phyloP scores from a whole-genome alignment of 1,140 invertebrate genomes.

The Sarcophaga bullata region DNA sequence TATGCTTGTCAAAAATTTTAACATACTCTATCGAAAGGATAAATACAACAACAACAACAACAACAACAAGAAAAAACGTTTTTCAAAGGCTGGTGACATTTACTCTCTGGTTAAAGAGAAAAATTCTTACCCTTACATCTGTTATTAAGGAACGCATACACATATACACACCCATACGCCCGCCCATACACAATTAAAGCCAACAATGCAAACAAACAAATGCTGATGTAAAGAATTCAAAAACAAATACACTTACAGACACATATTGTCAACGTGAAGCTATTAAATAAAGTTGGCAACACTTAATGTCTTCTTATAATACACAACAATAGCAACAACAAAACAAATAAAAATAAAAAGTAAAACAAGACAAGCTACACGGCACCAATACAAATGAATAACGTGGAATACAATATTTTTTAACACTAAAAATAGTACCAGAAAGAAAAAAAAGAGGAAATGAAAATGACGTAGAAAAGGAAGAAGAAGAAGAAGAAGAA shows the following conservation, averaged over 20 bases:
- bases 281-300: constrained; percentile 65
- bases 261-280: constrained; percentile 60
- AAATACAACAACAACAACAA: too few species aligned
- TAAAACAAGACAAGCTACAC: not conserved
- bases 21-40: too few species aligned
- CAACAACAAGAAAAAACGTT: too few species aligned
- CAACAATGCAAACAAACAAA: not conserved
- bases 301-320: constrained; percentile 54
- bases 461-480: not conserved
- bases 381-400: not conserved
- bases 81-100: too few species aligned
- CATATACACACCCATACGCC: not conserved
- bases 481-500: not conserved
- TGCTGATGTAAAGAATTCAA: not conserved
- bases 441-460: not conserved
- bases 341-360: not conserved
- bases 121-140: too few species aligned
- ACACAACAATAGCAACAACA: constrained; percentile 12
- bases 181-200: not conserved
- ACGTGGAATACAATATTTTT: too few species aligned
- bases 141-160: too few species aligned
- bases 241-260: not conserved
- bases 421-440: too few species aligned
- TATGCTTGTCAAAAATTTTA: too few species aligned
- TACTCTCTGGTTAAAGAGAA: too few species aligned